Evolutionary conservation across 2,797 vertebrate genomes (phyloP).

Genomic region (Periophthalmus magnuspinnatus): DNA sequence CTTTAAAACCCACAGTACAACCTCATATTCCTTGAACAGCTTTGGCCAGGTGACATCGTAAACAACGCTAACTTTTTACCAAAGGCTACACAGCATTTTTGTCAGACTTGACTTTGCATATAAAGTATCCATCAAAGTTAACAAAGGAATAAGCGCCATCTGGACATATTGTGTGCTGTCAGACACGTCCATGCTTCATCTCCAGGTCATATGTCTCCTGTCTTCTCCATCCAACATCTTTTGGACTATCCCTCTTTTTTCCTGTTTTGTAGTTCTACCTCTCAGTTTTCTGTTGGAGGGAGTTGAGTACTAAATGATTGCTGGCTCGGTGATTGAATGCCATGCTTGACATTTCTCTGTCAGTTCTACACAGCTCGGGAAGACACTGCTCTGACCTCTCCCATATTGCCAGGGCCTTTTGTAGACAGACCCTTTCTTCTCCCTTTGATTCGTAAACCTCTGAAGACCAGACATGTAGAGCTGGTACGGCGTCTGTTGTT

Average conservation of each 20-base stretch:
- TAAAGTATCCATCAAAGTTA: constrained; percentile 74
- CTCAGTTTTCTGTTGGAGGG: constrained; percentile 42
- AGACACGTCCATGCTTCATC: constrained; percentile 63
- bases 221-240: constrained; percentile 21
- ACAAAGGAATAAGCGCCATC: constrained; percentile 72
- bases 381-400: constrained; percentile 36
- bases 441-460: constrained; percentile 18
- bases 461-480: constrained; percentile 18
- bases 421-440: constrained; percentile 29
- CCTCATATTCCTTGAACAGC: background rate
- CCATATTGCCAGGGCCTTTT: constrained; percentile 32
- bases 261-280: constrained; percentile 6
- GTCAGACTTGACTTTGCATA: constrained; percentile 47
- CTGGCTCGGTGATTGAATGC: constrained; percentile 58
- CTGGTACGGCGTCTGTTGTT: constrained; percentile 8
- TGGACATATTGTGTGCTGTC: constrained; percentile 72
- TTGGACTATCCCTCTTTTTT: background rate
- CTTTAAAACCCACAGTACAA: background rate
- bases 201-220: constrained; percentile 51
- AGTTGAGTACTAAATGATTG: constrained; percentile 68
- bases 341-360: constrained; percentile 62
- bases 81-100: constrained; percentile 46
- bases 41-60: constrained; percentile 27
- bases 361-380: constrained; percentile 37
- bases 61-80: constrained; percentile 45